Conservation (phyloP, 2,113 vertebrate species). For the Proterorhinus semilunaris region DNA sequence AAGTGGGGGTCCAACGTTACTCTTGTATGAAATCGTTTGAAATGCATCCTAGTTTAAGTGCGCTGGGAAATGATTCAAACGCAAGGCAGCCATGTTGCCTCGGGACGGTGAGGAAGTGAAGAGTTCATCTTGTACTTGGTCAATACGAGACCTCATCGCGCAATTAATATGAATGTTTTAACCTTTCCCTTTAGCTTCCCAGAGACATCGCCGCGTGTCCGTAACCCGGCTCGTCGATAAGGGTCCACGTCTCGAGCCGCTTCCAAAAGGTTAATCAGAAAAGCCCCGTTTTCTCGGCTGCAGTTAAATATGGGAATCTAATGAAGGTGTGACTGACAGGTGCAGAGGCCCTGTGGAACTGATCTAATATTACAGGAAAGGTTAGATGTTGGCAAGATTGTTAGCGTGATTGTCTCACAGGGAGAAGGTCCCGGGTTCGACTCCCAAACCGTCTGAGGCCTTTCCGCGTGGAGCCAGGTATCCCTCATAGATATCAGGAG, state of each 20-base stretch:
- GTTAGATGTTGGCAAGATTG: too few relatives aligned
- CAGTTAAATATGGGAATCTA: background rate
- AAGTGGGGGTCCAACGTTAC: too few relatives aligned
- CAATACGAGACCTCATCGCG: conserved; percentile 59
- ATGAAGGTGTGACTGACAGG: too few relatives aligned
- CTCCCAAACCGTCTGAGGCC: too few relatives aligned
- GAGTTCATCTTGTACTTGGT: conserved; percentile 20
- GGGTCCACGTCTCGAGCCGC: conserved; percentile 51
- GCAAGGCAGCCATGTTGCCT: background rate
- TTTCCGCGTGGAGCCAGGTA: too few relatives aligned
- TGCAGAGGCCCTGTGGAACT: too few relatives aligned
- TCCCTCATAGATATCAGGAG: too few relatives aligned
- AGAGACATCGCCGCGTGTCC: conserved; percentile 71
- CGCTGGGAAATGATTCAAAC: background rate
- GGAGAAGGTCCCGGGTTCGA: too few relatives aligned
- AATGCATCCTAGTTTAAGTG: too few relatives aligned
- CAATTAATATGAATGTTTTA: conserved; percentile 76
- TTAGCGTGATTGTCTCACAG: too few relatives aligned
- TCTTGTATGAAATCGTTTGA: too few relatives aligned
- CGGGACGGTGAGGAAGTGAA: background rate
- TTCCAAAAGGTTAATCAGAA: conserved; percentile 76
- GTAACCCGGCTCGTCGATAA: conserved; percentile 75
- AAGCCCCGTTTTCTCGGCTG: conserved; percentile 43
- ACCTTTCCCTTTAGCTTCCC: conserved; percentile 72
- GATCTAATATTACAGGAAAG: too few relatives aligned